Evolutionary conservation across 2,113 vertebrate species (phyloP).

Genomic region (Vimba vimba): DNA sequence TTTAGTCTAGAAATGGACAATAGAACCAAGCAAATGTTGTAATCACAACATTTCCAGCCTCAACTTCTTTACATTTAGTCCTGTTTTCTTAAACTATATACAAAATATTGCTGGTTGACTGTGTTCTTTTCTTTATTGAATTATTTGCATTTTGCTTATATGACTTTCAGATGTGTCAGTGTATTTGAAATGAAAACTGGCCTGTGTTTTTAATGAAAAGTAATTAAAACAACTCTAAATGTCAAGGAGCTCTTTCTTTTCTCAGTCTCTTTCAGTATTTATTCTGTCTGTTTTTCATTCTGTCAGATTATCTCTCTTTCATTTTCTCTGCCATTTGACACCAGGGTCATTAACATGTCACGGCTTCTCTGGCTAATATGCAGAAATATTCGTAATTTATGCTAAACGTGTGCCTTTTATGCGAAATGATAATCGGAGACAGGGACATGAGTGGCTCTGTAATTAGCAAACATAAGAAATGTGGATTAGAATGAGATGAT

Average conservation of each 20-base stretch:
- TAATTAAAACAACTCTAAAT: constrained; percentile 79
- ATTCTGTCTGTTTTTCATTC: constrained; percentile 53
- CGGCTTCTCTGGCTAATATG: constrained; percentile 56
- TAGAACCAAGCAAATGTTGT: neutral
- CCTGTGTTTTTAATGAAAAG: constrained; percentile 47
- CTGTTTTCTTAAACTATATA: neutral
- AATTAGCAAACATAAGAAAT: constrained; percentile 48
- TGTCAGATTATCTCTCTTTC: constrained; percentile 47
- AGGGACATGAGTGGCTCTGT: constrained; percentile 33
- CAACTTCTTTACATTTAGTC: neutral
- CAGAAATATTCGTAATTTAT: constrained; percentile 84
- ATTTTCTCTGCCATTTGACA: constrained; percentile 72
- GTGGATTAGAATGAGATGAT: constrained; percentile 36
- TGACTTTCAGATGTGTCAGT: neutral
- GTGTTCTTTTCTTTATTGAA: neutral
- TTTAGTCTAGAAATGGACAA: constrained; percentile 25
- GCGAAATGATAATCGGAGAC: constrained; percentile 76
- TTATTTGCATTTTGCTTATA: neutral
- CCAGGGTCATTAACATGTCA: constrained; percentile 74
- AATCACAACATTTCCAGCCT: neutral
- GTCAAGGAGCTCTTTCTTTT: constrained; percentile 76
- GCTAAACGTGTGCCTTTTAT: constrained; percentile 77
- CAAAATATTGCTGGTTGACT: neutral
- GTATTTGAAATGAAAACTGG: constrained; percentile 5
- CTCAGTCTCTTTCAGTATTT: constrained; percentile 70